Evolutionary conservation across 2,888 invertebrate species (phyloP).

Genomic region (Platycheirus albimanus): DNA sequence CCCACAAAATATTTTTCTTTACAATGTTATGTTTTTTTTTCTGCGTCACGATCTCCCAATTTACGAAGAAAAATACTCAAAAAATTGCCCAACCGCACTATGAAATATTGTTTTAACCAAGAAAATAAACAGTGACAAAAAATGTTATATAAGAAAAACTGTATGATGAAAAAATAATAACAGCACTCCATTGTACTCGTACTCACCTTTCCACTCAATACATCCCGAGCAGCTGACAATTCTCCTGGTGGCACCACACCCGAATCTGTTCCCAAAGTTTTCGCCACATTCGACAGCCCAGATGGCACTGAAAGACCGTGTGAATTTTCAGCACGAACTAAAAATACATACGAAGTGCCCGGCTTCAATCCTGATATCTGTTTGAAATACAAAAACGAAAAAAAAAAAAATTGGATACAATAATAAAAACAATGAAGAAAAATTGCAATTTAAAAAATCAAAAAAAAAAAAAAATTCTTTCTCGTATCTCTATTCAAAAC

Average conservation of each 20-base stretch:
- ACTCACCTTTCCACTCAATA: slow-evolving; percentile 82
- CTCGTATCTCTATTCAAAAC: slow-evolving; percentile 36
- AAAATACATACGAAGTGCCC: slow-evolving; percentile 92
- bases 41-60: slow-evolving; percentile 67
- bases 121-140: slow-evolving; percentile 7
- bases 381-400: slow-evolving; percentile 62
- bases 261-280: slow-evolving; percentile 84
- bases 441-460: slow-evolving; percentile 45
- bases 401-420: slow-evolving; percentile 20
- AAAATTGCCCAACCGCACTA: slow-evolving; percentile 58
- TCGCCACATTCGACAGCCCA: slow-evolving; percentile 87
- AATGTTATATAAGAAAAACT: not conserved
- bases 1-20: slow-evolving; percentile 21
- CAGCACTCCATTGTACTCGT: slow-evolving; percentile 18
- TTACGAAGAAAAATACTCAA: slow-evolving; percentile 58
- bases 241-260: slow-evolving; percentile 82
- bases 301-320: slow-evolving; percentile 93
- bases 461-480: no score
- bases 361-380: slow-evolving; percentile 88
- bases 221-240: slow-evolving; percentile 81
- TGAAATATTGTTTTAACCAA: slow-evolving; percentile 49
- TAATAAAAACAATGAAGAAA: slow-evolving; percentile 23
- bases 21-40: slow-evolving; percentile 13
- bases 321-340: slow-evolving; percentile 92
- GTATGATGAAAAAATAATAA: slow-evolving; percentile 8